Evolutionary conservation across 2,113 vertebrate genomes (phyloP).

Genomic region (Manacus vitellinus): DNA sequence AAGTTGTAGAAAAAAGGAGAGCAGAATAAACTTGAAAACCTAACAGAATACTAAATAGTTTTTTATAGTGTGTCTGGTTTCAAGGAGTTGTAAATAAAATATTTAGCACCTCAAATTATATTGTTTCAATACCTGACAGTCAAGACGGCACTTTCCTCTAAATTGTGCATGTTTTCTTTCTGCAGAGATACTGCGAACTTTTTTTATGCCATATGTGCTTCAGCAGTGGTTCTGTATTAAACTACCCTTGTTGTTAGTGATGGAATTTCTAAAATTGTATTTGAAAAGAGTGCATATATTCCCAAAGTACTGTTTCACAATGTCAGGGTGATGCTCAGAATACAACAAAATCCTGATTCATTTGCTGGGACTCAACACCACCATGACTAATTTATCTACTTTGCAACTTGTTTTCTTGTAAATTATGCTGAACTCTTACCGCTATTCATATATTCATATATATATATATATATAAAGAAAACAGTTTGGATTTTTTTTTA

Average conservation of each 20-base stretch:
- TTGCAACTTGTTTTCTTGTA: background rate
- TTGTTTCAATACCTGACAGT: background rate
- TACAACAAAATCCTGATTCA: background rate
- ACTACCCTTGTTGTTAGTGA: background rate
- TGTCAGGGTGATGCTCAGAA: background rate
- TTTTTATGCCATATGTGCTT: background rate
- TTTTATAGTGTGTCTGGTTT: background rate
- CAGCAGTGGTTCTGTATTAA: background rate
- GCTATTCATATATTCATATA: background rate
- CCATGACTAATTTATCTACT: background rate
- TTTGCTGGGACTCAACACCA: background rate
- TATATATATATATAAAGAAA: background rate
- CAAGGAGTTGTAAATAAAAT: background rate
- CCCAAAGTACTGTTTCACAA: background rate
- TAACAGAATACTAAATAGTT: background rate
- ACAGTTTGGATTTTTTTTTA: background rate
- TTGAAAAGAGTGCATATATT: background rate
- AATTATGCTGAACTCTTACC: background rate
- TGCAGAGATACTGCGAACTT: background rate
- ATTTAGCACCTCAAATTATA: background rate
- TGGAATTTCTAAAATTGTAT: background rate
- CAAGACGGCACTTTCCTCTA: background rate
- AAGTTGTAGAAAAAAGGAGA: background rate
- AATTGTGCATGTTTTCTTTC: background rate
- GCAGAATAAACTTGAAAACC: background rate